Evolutionary conservation across 2,797 vertebrate genomes (phyloP).

Genomic region (Tarsius wallacei): DNA sequence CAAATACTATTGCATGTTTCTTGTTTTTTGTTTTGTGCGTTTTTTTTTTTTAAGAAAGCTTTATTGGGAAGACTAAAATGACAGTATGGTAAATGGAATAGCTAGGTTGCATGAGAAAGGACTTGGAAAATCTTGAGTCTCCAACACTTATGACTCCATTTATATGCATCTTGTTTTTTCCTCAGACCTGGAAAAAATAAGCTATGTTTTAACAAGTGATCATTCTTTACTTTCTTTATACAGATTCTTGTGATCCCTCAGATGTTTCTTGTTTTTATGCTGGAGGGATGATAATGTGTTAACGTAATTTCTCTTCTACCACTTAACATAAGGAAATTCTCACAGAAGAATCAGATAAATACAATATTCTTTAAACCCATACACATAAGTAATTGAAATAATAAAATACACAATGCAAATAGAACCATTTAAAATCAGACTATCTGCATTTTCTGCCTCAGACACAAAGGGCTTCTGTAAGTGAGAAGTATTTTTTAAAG

Average conservation of each 20-base stretch:
- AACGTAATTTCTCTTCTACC: not conserved
- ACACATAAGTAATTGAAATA: not conserved
- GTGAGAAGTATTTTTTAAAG: not conserved
- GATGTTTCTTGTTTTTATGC: not conserved
- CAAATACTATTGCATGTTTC: not conserved
- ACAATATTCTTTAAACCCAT: not conserved
- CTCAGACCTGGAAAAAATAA: too few species aligned
- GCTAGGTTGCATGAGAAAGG: too few species aligned
- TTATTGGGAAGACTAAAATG: too few species aligned
- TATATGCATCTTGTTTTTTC: too few species aligned
- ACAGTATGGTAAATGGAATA: too few species aligned
- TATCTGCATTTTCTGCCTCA: not conserved
- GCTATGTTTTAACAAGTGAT: too few species aligned
- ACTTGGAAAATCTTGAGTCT: too few species aligned
- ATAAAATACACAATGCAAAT: not conserved
- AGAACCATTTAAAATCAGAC: conserved; percentile 1
- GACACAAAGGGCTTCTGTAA: not conserved
- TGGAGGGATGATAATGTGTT: not conserved
- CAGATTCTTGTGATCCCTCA: too few species aligned
- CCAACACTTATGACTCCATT: too few species aligned
- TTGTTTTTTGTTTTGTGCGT: conserved; percentile 23
- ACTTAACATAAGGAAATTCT: not conserved
- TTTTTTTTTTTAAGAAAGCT: too few species aligned
- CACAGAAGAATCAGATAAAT: not conserved
- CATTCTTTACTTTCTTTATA: too few species aligned